Percentiles rank a stretch among this genome's conserved stretches.
phyloP scores from a whole-genome alignment of 2,113 vertebrate genomes.

The Empidonax alnorum region DNA sequence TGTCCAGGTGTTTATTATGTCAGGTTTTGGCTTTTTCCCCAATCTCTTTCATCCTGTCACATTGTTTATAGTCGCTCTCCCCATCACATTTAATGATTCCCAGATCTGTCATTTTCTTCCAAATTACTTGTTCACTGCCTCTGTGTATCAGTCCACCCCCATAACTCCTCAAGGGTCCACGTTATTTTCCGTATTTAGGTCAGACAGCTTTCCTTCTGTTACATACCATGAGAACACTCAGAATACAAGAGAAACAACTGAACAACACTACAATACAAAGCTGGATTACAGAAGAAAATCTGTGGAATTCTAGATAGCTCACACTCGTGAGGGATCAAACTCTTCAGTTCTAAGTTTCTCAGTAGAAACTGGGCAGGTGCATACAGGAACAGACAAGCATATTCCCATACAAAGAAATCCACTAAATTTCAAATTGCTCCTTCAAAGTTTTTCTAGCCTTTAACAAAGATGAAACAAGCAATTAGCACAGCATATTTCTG shows the following conservation, averaged over 20 bases:
- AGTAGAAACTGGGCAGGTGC: not conserved
- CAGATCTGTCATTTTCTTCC: constrained; percentile 7
- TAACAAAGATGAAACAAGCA: not conserved
- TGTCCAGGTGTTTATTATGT: not conserved
- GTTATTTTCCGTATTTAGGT: not conserved
- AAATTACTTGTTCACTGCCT: not conserved
- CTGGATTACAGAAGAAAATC: not conserved
- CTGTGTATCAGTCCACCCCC: not conserved
- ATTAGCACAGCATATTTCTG: not conserved
- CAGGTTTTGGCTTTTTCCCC: constrained; percentile 25
- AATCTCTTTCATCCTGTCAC: not conserved
- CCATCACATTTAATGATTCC: not conserved
- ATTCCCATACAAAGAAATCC: not conserved
- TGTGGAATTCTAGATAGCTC: not conserved
- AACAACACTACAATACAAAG: not conserved
- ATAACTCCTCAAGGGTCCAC: not conserved
- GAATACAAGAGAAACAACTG: not conserved
- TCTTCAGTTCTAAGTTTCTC: not conserved
- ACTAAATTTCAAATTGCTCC: not conserved
- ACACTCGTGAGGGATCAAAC: not conserved
- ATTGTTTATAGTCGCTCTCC: not conserved
- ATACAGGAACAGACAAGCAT: not conserved
- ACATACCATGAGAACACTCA: not conserved
- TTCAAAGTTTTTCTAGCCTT: not conserved
- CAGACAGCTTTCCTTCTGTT: not conserved